Evolutionary conservation across 2,888 invertebrate genomes (phyloP), one percentile per base, ranked within the genome.

Genomic region (Ormyrus thymus): DNA sequence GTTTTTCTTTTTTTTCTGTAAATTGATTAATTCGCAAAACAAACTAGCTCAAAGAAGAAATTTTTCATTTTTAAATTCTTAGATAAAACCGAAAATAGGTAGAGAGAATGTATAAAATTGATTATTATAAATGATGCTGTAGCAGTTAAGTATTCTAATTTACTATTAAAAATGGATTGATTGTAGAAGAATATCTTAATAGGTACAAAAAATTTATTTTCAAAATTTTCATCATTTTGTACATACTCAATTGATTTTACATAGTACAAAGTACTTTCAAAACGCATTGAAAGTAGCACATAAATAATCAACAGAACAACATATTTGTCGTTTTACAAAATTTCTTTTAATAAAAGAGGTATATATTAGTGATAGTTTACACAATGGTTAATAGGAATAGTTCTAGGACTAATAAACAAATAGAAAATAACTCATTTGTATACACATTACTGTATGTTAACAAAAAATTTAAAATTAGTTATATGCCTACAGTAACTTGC

Each of bases 151-250:
- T 56, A 13, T 0, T 8, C 50, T n/a, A 65, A 65, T 15, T 13
- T 56, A 29, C 29, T 29, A 29, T 29, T 29, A 46, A 69, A 48
- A 15, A 7, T 8, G n/a, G n/a, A n/a, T n/a, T n/a, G n/a, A n/a
- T n/a, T n/a, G n/a, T n/a, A n/a, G n/a, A 55, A 29, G 2, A 45
- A 62, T 8, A 29, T 55, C 6, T 29, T 66, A 61, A 59, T 61
- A 72, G 62, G 59, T 73, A 68, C 76, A 79, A 73, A 80, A 69
- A 62, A 50, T 76, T 80, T 80, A 66, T 70, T 77, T 76, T 50
- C 61, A 80, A 79, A 77, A 46, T 56, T n/a, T 68, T 64, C n/a
- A 65, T 56, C 11, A 58, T 73, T 80, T 74, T 80, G 13, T 76
- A 76, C 72, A 76, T 13, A 56, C 48, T 69, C 13, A 6, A 64